Conservation (phyloP, 2,113 vertebrate species). For the Zonotrichia leucophrys region DNA sequence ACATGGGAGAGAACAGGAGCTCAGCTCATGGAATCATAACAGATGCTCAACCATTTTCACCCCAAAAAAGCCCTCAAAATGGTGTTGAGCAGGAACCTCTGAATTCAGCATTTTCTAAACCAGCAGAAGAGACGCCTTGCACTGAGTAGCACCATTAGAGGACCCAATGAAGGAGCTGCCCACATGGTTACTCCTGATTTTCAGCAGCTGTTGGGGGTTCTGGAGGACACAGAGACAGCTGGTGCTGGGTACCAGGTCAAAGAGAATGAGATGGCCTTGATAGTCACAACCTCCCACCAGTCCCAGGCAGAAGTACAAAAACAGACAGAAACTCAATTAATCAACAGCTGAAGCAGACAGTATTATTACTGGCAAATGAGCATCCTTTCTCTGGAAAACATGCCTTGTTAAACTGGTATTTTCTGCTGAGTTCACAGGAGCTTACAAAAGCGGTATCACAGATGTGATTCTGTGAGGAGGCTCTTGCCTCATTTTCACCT, state of each 20-base stretch:
- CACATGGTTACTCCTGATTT: not conserved
- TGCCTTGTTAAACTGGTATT: not conserved
- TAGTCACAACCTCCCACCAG: not conserved
- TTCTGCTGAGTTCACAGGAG: conserved; percentile 4
- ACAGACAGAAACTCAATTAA: not conserved
- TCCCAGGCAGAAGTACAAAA: not conserved
- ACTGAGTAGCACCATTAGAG: not conserved
- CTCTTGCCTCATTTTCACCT: not conserved
- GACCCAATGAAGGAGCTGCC: not conserved
- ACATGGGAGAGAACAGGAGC: not conserved
- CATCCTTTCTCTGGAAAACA: not conserved
- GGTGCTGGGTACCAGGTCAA: not conserved
- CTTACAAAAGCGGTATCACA: not conserved
- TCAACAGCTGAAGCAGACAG: not conserved
- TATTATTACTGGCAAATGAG: not conserved
- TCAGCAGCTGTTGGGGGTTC: not conserved
- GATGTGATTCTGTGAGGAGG: not conserved
- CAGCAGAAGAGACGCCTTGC: not conserved
- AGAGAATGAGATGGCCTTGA: not conserved
- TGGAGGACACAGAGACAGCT: not conserved
- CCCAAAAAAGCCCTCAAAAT: not conserved
- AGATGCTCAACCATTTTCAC: not conserved
- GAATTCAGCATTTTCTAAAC: not conserved
- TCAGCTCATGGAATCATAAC: not conserved
- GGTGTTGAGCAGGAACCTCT: not conserved